These are phyloP conservation scores for Xenopus borealis DNA, from an alignment of 2,113 vertebrate species.

Conservation along the genomic window DNA sequence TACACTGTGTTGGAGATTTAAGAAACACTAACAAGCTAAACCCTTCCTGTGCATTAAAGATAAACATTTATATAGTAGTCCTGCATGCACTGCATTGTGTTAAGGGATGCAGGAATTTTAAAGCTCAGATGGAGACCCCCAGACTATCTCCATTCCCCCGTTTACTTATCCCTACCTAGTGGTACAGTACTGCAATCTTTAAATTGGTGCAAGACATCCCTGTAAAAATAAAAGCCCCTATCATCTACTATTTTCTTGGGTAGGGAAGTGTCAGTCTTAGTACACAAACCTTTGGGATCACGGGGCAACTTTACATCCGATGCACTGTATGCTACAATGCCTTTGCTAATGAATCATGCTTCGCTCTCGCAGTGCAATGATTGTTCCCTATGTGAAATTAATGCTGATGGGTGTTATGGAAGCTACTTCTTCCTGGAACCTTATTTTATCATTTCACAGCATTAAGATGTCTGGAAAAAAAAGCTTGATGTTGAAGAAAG, in stretches of 20 bases:
- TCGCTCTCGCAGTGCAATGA: neutral
- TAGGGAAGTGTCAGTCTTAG: slow-evolving; percentile 7
- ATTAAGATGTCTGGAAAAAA: slow-evolving; percentile 31
- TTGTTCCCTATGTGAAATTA: slow-evolving; percentile 17
- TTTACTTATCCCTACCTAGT: too few species aligned
- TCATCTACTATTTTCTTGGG: neutral
- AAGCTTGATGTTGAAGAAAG: slow-evolving; percentile 26
- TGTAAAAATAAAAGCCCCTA: slow-evolving; percentile 1
- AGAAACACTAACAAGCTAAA: slow-evolving; percentile 41
- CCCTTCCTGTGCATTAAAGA: slow-evolving; percentile 33
- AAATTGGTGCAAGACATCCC: neutral
- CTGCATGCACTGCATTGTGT: neutral
- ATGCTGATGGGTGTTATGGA: slow-evolving; percentile 26
- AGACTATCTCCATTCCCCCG: too few species aligned
- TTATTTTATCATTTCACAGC: slow-evolving; percentile 24
- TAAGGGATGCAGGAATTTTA: neutral
- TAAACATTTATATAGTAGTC: slow-evolving; percentile 25
- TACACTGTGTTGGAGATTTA: slow-evolving; percentile 34
- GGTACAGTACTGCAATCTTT: slow-evolving; percentile 1
- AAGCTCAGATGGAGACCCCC: too few species aligned
- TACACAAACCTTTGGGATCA: slow-evolving; percentile 12
- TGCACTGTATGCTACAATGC: slow-evolving; percentile 29
- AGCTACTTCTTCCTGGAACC: slow-evolving; percentile 25
- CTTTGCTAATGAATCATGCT: slow-evolving; percentile 30
- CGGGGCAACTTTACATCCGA: slow-evolving; percentile 31